Conservation (phyloP, 2,113 vertebrate species). For the Megatriorchis doriae region DNA sequence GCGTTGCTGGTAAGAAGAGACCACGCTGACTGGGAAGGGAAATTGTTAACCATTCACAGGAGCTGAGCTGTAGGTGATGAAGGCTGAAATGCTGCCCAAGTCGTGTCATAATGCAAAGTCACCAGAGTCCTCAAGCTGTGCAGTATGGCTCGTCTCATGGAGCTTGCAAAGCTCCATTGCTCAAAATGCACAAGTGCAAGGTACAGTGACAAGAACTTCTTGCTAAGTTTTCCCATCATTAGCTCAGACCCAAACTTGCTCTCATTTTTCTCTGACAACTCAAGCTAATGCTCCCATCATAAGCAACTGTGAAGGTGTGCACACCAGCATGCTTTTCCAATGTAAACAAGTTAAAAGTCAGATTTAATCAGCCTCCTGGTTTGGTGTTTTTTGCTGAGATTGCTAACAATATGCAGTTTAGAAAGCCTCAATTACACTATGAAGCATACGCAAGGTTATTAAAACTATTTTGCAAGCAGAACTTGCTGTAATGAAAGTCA, state of each 20-base stretch:
- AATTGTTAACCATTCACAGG: background rate
- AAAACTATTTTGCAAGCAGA: background rate
- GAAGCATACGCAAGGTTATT: background rate
- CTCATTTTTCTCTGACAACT: background rate
- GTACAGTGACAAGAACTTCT: background rate
- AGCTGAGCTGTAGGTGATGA: background rate
- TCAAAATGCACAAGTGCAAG: background rate
- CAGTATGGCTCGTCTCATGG: background rate
- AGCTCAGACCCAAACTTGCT: background rate
- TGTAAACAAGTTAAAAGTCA: background rate
- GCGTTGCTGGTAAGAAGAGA: background rate
- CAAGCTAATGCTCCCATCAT: rapidly evolving
- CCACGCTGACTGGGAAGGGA: background rate
- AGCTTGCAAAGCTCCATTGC: background rate
- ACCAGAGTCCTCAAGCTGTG: background rate
- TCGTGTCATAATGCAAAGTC: rapidly evolving
- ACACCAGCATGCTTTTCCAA: background rate
- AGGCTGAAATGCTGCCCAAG: background rate
- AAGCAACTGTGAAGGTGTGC: background rate
- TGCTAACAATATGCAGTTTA: background rate
- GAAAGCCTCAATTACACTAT: background rate
- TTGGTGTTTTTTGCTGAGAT: background rate
- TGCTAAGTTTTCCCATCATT: background rate
- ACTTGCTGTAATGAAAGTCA: background rate
- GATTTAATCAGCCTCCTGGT: background rate